Percentiles rank a stretch among this genome's conserved stretches.
These are phyloP conservation scores for Galleria mellonella DNA, from an alignment of 1,140 invertebrate genomes.

Conservation along the genomic window DNA sequence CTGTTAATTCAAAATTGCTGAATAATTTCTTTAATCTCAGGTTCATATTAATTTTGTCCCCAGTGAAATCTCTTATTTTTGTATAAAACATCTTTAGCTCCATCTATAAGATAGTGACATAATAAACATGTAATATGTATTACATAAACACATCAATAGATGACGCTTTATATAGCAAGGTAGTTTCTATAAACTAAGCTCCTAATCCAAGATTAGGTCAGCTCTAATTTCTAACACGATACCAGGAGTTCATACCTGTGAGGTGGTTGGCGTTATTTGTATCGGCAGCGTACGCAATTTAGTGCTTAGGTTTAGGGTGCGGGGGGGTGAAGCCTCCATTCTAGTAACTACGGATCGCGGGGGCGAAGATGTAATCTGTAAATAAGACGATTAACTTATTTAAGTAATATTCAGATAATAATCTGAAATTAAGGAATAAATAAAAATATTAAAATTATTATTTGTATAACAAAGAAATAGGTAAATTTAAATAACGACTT, in stretches of 20 bases:
- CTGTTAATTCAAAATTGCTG: too few relatives aligned
- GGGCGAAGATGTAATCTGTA: constrained; percentile 53
- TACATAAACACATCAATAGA: too few relatives aligned
- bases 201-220: constrained; percentile 50
- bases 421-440: too few relatives aligned
- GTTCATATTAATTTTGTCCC: too few relatives aligned
- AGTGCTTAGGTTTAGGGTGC: constrained; percentile 53
- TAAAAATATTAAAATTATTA: too few relatives aligned
- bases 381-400: constrained; percentile 3
- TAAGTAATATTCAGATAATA: too few relatives aligned
- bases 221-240: constrained; percentile 43
- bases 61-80: neutral
- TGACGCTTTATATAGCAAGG: too few relatives aligned
- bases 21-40: too few relatives aligned
- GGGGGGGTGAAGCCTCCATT: constrained; percentile 44
- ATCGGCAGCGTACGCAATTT: constrained; percentile 57
- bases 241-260: constrained; percentile 57
- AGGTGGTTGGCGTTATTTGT: constrained; percentile 59
- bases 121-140: neutral
- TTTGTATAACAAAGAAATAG: too few relatives aligned
- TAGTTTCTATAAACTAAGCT: constrained; percentile 2
- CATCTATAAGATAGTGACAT: constrained; percentile 7
- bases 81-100: neutral
- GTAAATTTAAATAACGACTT: constrained; percentile 21
- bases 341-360: constrained; percentile 24